Evolutionary conservation across 2,888 invertebrate genomes (phyloP), one percentile per base, ranked within the genome.

Genomic region (Lamellibrachia satsuma): DNA sequence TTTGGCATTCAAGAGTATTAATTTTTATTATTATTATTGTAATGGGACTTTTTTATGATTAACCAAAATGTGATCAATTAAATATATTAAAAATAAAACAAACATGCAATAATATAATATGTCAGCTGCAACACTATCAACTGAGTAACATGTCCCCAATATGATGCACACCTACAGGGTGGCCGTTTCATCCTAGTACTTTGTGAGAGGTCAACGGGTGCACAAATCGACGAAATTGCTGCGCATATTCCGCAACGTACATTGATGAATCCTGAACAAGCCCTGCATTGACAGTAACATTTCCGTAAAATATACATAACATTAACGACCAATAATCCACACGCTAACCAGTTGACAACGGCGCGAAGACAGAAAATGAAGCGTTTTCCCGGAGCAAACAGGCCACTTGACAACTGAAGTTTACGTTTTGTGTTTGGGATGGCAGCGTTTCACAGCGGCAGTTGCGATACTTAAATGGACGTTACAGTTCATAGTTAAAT

Each of bases 241-340:
- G 75, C 75, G 75, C 75, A 75, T 75, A 75, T 75, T 75, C 75
- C 75, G 75, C 75, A 75, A 75, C 75, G n/a, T 75, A 75, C n/a
- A n/a, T 75, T 22, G 75, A 75, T 75, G 75, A 75, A 75, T 15
- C 75, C 75, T 75, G 75, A 75, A 75, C n/a, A 22, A 75, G 75
- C 75, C 75, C 15, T 75, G 75, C 75, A 22, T 75, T 15, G 75
- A 75, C 22, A 75, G 75, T n/a, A 75, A 75, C 75, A 22, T 75
- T 2, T n/a, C 22, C 75, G 75, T 75, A 75, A 22, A 75, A 75
- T 75, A 75, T 75, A 75, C 75, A 75, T 75, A 75, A 75, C 75
- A 75, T 22, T n/a, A 75, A 75, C 75, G 11, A 75, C 22, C 75
- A 75, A 6, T 6, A 75, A 75, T 75, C 22, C 75, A 75, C 75